A percentile compares a stretch with the other conserved stretches of the same genome.
These are phyloP conservation scores for Episyrphus balteatus DNA, from an alignment of 1,140 invertebrate species.

Conservation along the genomic window DNA sequence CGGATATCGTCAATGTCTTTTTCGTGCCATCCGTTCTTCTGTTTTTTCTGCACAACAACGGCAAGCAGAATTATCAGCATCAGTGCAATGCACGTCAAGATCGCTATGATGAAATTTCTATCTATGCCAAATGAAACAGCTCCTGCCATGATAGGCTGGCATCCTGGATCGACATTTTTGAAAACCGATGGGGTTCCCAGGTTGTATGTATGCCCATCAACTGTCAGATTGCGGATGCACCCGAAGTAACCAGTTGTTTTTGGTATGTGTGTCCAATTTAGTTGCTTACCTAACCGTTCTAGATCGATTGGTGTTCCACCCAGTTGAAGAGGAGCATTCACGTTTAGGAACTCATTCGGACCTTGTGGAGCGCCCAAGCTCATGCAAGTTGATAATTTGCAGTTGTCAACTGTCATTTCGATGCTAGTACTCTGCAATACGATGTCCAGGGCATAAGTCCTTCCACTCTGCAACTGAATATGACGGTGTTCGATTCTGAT, in stretches of 20 bases:
- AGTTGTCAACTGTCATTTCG: slow-evolving; percentile 67
- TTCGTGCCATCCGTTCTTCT: slow-evolving; percentile 71
- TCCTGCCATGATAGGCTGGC: slow-evolving; percentile 53
- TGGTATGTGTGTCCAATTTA: slow-evolving; percentile 55
- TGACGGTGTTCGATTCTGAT: slow-evolving; percentile 57
- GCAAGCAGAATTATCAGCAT: slow-evolving; percentile 71
- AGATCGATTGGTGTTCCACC: slow-evolving; percentile 65
- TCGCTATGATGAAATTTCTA: slow-evolving; percentile 72
- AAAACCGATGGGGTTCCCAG: slow-evolving; percentile 58
- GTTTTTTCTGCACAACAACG: slow-evolving; percentile 72
- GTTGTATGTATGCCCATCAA: slow-evolving; percentile 68
- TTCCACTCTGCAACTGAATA: slow-evolving; percentile 63
- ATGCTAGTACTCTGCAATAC: slow-evolving; percentile 56
- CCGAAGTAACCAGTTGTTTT: slow-evolving; percentile 60
- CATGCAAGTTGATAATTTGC: slow-evolving; percentile 58
- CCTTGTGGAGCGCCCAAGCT: slow-evolving; percentile 55
- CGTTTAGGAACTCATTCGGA: slow-evolving; percentile 68
- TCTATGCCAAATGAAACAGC: slow-evolving; percentile 71
- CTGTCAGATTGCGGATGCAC: slow-evolving; percentile 76
- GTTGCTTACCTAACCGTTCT: slow-evolving; percentile 42
- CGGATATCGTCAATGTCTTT: slow-evolving; percentile 92
- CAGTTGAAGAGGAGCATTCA: slow-evolving; percentile 78
- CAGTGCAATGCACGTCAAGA: slow-evolving; percentile 66
- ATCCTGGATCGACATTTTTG: slow-evolving; percentile 56
- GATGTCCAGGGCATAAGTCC: slow-evolving; percentile 73